A percentile compares a stretch with the other conserved stretches of the same genome.
phyloP scores from a whole-genome alignment of 2,888 invertebrate genomes.

The Tachina grossa region DNA sequence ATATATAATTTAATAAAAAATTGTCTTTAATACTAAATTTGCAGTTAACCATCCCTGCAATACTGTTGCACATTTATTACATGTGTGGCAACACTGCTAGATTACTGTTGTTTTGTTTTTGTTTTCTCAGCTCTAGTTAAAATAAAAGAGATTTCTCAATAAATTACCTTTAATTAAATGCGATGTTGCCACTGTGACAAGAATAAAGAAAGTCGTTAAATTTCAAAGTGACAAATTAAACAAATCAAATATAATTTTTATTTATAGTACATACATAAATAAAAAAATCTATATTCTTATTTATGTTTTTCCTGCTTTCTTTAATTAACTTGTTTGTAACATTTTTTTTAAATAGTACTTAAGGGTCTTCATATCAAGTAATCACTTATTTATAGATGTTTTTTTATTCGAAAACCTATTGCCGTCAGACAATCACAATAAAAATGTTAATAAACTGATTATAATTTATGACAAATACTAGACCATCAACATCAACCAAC shows the following conservation, averaged over 20 bases:
- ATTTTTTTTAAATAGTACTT: no score
- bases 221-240: not conserved
- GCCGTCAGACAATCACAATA: slow-evolving; percentile 6
- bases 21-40: not conserved
- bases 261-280: no score
- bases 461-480: slow-evolving; percentile 58
- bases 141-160: not conserved
- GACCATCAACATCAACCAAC: slow-evolving; percentile 1
- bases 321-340: no score
- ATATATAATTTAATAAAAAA: not conserved
- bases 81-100: not conserved
- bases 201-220: not conserved
- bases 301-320: no score
- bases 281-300: no score
- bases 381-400: not conserved
- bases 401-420: not conserved
- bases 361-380: not conserved
- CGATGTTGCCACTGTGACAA: not conserved
- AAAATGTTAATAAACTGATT: slow-evolving; percentile 59
- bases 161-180: not conserved
- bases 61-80: not conserved
- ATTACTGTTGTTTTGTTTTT: not conserved
- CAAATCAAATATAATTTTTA: no score
- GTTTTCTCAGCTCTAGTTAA: not conserved
- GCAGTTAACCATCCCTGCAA: not conserved